phyloP scores from a whole-genome alignment of 2,888 invertebrate genomes.

The Latrodectus hesperus region DNA sequence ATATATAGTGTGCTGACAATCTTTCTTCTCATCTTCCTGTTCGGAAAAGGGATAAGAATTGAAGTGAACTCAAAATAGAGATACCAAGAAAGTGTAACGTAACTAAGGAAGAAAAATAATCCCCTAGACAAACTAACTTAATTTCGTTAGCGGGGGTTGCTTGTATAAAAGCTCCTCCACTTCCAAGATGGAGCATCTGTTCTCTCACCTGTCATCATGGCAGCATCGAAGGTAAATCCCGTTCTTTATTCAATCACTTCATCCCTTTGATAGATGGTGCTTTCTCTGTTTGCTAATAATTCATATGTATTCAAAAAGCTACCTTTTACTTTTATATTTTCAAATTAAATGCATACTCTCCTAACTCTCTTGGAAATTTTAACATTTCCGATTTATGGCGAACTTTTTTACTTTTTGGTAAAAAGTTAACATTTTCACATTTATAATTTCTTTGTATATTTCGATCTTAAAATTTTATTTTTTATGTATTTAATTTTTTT shows the following conservation, averaged over 20 bases:
- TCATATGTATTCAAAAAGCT: too few species aligned
- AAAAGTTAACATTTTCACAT: too few species aligned
- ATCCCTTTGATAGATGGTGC: too few species aligned
- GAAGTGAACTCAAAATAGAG: background rate
- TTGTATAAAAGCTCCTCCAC: constrained; percentile 35
- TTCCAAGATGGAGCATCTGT: background rate
- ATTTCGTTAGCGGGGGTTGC: background rate
- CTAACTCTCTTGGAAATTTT: background rate
- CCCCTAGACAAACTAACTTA: constrained; percentile 49
- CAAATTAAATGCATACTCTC: background rate
- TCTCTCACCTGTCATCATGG: constrained; percentile 48
- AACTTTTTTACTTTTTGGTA: background rate
- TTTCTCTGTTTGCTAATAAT: background rate
- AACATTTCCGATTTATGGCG: background rate
- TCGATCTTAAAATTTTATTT: too few species aligned
- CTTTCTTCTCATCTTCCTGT: constrained; percentile 1
- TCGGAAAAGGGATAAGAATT: background rate
- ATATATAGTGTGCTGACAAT: background rate
- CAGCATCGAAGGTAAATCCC: constrained; percentile 53
- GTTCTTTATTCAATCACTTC: too few species aligned
- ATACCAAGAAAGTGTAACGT: background rate
- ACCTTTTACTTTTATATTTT: background rate
- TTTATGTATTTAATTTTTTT: too few species aligned
- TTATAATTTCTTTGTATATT: too few species aligned
- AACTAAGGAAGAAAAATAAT: background rate